Evolutionary conservation across 2,888 invertebrate species (phyloP).

Genomic region (Melanargia galathea): DNA sequence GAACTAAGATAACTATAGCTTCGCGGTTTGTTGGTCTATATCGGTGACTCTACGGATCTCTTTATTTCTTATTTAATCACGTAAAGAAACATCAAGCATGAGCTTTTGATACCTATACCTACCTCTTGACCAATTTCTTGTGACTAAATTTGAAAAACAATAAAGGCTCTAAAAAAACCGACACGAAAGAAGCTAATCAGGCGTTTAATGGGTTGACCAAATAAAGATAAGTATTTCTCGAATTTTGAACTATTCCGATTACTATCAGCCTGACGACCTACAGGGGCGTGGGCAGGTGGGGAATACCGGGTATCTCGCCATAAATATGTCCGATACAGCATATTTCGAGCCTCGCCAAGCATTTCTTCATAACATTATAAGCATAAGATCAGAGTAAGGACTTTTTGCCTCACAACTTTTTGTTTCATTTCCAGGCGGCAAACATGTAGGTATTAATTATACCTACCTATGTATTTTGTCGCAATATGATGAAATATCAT

Average conservation of each 20-base stretch:
- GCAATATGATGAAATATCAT: too few species aligned
- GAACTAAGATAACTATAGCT: too few species aligned
- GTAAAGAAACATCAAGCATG: too few species aligned
- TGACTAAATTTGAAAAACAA: neutral
- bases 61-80: too few species aligned
- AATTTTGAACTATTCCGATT: constrained; percentile 33
- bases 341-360: constrained; percentile 56
- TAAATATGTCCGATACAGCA: constrained; percentile 57
- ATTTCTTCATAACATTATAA: constrained; percentile 53
- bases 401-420: constrained; percentile 7
- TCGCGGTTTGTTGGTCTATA: too few species aligned
- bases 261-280: constrained; percentile 47
- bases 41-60: too few species aligned
- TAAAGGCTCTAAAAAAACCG: constrained; percentile 16
- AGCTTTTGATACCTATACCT: too few species aligned
- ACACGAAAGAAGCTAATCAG: constrained; percentile 20
- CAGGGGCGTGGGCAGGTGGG: constrained; percentile 62
- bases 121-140: neutral
- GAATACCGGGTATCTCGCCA: constrained; percentile 44
- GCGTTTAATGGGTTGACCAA: constrained; percentile 30
- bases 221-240: constrained; percentile 32
- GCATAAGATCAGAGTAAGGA: neutral
- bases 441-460: neutral
- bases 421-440: neutral
- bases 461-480: too few species aligned